phyloP scores from a whole-genome alignment of 2,113 vertebrate species.

The Erythrolamprus reginae region DNA sequence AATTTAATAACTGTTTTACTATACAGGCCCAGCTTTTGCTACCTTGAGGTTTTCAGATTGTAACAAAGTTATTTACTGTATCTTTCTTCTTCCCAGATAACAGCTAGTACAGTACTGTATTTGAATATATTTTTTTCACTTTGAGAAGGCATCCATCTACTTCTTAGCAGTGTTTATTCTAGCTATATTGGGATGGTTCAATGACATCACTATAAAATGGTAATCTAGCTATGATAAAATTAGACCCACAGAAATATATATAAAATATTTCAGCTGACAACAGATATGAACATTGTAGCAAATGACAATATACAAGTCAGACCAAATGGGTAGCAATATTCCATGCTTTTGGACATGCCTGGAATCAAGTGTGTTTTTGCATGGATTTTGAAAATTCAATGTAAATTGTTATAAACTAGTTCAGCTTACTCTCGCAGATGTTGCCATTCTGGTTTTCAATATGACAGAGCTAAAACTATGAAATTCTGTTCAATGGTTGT shows the following conservation, averaged over 20 bases:
- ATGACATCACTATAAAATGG: not conserved
- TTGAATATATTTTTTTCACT: too few relatives aligned
- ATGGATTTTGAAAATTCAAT: not conserved
- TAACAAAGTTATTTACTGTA: not conserved
- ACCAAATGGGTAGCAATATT: not conserved
- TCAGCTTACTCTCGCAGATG: not conserved
- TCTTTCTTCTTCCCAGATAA: not conserved
- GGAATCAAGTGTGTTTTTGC: not conserved
- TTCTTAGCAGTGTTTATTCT: not conserved
- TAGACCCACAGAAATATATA: not conserved
- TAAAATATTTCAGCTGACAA: not conserved
- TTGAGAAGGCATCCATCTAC: not conserved
- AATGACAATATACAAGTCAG: not conserved
- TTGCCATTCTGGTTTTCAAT: not conserved
- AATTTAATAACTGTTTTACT: not conserved
- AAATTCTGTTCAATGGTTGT: too few relatives aligned
- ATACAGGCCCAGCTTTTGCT: too few relatives aligned
- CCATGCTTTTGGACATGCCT: not conserved
- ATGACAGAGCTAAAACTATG: not conserved
- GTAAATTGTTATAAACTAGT: not conserved
- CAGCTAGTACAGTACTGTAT: not conserved
- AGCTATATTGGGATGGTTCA: not conserved
- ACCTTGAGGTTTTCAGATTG: not conserved
- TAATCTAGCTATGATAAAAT: not conserved
- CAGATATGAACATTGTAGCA: not conserved